Base-by-base conservation (phyloP, 1,140 invertebrate genomes). In the Diabrotica undecimpunctata region DNA sequence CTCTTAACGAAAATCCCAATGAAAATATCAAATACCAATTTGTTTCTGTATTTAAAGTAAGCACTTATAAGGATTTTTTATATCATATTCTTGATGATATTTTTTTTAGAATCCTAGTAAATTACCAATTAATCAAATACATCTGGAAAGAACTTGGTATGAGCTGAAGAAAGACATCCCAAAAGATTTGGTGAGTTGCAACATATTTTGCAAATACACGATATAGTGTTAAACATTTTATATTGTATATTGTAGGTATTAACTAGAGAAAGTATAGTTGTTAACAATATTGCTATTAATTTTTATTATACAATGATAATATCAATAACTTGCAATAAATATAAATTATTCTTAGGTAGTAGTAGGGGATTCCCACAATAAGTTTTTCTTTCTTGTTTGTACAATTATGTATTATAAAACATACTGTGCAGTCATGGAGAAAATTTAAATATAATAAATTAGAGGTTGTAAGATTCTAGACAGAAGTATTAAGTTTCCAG, bases 61-160 rank as follows among this genome's bases (percentile, higher is more conserved):
- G 55, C 12, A 7, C 7, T 13, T 6, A 52, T n/a, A 59, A 25
- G 54, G 54, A 56, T 12, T 46, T 50, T 54, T 57, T 10, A 58
- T 41, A 25, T 55, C 25, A 46, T 38, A 63, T 6, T 11, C 13
- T 54, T 41, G 60, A 60, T 58, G 55, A 53, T 64, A 58, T 61
- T 69, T 54, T n/a, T 73, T 67, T 60, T 60, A 76, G 74, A 76
- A 76, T 63, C 74, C 74, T 14, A 65, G 64, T 65, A 76, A 76
- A 58, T 55, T 73, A 56, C 73, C 75, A 5, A 74, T 76, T 61
- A 74, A 68, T 63, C 62, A 75, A 66, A 67, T 76, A 13, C 65
- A 74, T 65, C 54, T 76, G 35, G 71, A 75, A 64, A 68, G 61
- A 59, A 38, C n/a, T n/a, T 64, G 55, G 46, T 50, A 54, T 54